Percentiles rank a stretch among this genome's conserved stretches.
phyloP scores from a whole-genome alignment of 2,797 vertebrate genomes.

The Poliocrania exsul region DNA sequence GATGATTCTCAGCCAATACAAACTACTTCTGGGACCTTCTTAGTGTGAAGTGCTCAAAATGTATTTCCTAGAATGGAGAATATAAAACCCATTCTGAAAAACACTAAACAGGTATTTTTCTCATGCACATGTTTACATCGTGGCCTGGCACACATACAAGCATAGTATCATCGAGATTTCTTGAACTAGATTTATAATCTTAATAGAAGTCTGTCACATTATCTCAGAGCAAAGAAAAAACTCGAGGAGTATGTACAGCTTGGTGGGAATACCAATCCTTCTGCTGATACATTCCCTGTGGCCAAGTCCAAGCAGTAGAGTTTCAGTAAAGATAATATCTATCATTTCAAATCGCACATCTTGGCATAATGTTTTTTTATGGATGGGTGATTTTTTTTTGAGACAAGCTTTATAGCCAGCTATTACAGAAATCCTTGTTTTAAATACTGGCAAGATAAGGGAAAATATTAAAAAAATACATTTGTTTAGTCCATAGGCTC shows the following conservation, averaged over 20 bases:
- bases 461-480: not conserved
- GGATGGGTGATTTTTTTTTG: too few species aligned
- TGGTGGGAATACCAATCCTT: not conserved
- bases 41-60: not conserved
- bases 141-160: not conserved
- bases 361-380: not conserved
- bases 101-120: not conserved
- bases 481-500: not conserved
- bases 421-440: not conserved
- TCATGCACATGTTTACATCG: accelerated
- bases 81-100: not conserved
- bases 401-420: not conserved
- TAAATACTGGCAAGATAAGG: not conserved
- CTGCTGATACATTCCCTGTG: not conserved
- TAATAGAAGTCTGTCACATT: not conserved
- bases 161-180: not conserved
- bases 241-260: not conserved
- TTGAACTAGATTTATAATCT: not conserved
- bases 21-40: not conserved
- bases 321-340: not conserved
- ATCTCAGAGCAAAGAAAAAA: not conserved
- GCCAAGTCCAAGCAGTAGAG: not conserved
- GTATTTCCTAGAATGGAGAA: not conserved
- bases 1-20: not conserved
- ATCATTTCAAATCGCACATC: not conserved